phyloP scores from a whole-genome alignment of 2,888 invertebrate genomes.

The Catotricha subobsoleta region DNA sequence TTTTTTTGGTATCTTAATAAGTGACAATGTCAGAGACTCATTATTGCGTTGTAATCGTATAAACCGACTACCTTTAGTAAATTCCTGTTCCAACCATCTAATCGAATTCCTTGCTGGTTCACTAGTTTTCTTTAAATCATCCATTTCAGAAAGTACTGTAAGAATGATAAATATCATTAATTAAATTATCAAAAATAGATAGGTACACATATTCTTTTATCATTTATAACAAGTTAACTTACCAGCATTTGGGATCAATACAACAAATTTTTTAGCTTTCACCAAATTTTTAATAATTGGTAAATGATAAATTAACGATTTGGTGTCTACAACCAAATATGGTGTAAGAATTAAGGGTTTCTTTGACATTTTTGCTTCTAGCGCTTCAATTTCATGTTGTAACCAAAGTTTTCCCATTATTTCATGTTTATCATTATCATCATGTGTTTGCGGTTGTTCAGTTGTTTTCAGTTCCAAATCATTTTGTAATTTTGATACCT shows the following conservation, averaged over 20 bases:
- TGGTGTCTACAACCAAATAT: conserved; percentile 73
- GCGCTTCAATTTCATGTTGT: conserved; percentile 66
- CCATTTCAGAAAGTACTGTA: conserved; percentile 72
- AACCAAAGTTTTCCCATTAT: conserved; percentile 81
- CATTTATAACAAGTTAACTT: conserved; percentile 19
- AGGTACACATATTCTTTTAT: not conserved
- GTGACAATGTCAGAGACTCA: conserved; percentile 53
- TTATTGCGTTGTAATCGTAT: conserved; percentile 72
- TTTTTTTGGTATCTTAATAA: conserved; percentile 58
- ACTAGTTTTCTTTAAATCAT: conserved; percentile 71
- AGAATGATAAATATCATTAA: conserved; percentile 14
- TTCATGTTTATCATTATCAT: conserved; percentile 20
- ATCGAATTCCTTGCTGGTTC: conserved; percentile 77
- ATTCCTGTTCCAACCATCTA: conserved; percentile 79
- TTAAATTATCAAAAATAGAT: not conserved
- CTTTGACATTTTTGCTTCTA: conserved; percentile 48
- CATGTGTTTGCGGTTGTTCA: not conserved
- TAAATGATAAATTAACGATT: conserved; percentile 58
- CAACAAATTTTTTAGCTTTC: conserved; percentile 65
- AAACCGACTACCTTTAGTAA: conserved; percentile 72
- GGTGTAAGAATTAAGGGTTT: conserved; percentile 35
- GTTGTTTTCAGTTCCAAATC: conserved; percentile 9
- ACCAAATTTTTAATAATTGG: conserved; percentile 65
- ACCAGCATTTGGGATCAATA: conserved; percentile 79
- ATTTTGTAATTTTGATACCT: no score